Evolutionary conservation across 2,888 invertebrate genomes (phyloP).

Genomic region (Spilarctia lutea): DNA sequence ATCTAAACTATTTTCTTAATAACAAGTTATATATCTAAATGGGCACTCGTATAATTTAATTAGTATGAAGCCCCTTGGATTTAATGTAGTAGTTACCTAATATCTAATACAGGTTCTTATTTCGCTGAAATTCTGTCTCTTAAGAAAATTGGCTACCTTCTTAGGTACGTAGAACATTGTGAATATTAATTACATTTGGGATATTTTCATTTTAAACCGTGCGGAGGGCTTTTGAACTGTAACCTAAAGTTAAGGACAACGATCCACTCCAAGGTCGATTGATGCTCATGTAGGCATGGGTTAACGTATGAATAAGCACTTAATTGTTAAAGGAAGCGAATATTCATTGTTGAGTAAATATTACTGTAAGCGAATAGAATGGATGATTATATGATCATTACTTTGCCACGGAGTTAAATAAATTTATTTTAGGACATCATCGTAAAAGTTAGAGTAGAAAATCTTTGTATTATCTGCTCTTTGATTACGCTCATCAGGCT

Average conservation of each 20-base stretch:
- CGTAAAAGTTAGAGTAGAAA: background rate
- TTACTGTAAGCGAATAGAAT: conserved; percentile 6
- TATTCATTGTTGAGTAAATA: conserved; percentile 19
- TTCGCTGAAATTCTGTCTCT: background rate
- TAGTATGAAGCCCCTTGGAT: background rate
- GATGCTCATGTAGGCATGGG: conserved; percentile 6
- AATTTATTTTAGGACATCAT: background rate
- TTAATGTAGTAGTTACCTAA: background rate
- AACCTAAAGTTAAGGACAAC: conserved; percentile 14
- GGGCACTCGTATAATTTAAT: background rate
- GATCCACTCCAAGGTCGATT: conserved; percentile 20
- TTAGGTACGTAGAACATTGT: conserved; percentile 29
- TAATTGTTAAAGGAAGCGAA: conserved; percentile 18
- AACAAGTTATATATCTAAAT: background rate
- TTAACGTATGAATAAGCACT: conserved; percentile 15
- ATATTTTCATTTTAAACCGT: conserved; percentile 40
- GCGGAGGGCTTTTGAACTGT: conserved; percentile 18
- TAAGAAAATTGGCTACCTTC: background rate
- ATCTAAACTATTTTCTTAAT: background rate
- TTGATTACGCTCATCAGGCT: too few species aligned
- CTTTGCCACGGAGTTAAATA: background rate
- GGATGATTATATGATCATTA: background rate
- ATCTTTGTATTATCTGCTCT: too few species aligned
- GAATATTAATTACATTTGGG: conserved; percentile 41
- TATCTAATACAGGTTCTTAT: background rate